These are phyloP conservation scores for Leontopithecus rosalia DNA, from an alignment of 2,797 vertebrate species.

Conservation along the genomic window DNA sequence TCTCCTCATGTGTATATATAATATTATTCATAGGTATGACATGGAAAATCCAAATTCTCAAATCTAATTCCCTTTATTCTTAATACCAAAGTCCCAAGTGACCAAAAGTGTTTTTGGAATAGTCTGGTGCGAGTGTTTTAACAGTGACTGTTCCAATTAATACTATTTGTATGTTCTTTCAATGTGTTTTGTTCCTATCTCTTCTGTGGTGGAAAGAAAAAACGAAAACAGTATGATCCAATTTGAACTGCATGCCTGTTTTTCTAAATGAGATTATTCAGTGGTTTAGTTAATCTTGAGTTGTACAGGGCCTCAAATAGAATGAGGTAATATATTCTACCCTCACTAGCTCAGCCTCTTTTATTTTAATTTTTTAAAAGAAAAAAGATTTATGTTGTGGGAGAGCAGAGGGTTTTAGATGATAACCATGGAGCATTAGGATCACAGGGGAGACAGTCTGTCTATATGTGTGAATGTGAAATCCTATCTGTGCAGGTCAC, in stretches of 20 bases:
- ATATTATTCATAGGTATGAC: background rate
- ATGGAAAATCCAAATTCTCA: background rate
- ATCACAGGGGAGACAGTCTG: background rate
- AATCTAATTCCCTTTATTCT: conserved; percentile 14
- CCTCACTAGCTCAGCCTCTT: conserved; percentile 34
- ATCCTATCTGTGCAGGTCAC: conserved; percentile 66
- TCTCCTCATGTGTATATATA: background rate
- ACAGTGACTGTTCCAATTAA: conserved; percentile 18
- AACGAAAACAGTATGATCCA: conserved; percentile 32
- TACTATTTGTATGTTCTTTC: background rate
- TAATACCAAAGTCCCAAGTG: background rate
- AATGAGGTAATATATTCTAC: conserved; percentile 61
- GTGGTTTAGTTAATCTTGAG: conserved; percentile 54
- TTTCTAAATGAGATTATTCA: conserved; percentile 57
- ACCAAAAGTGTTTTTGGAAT: background rate
- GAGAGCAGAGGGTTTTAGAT: conserved; percentile 48
- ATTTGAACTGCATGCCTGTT: conserved; percentile 41
- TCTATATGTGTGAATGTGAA: background rate
- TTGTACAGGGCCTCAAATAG: conserved; percentile 18
- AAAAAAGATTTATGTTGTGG: conserved; percentile 37
- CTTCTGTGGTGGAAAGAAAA: background rate
- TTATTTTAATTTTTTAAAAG: background rate
- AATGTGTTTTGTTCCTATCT: background rate
- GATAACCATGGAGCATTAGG: background rate
- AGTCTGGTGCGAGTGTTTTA: background rate